Evolutionary conservation across 1,140 invertebrate genomes (phyloP).

Genomic region (Caerostris darwini): DNA sequence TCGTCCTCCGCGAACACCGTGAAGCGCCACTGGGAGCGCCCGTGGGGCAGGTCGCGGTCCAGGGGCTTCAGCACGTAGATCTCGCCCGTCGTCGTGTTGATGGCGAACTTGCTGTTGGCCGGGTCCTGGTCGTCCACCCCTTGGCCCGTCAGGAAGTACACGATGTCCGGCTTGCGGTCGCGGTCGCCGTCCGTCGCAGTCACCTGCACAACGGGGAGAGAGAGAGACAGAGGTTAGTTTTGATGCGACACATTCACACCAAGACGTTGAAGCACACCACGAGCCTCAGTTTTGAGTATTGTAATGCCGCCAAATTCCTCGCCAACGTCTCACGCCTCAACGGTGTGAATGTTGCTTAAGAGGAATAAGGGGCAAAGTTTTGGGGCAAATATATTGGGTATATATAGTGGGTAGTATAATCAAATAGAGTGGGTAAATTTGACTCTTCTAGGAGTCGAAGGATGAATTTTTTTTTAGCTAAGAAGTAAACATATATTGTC

Average conservation of each 20-base stretch:
- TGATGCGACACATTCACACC: neutral
- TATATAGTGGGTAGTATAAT: too few species aligned
- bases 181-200: constrained; percentile 97
- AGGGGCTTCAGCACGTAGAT: constrained; percentile 92
- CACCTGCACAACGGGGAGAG: constrained; percentile 86
- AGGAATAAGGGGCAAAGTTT: too few species aligned
- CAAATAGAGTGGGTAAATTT: too few species aligned
- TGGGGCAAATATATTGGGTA: too few species aligned
- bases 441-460: too few species aligned
- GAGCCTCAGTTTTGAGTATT: too few species aligned
- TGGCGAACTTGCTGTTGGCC: constrained; percentile 97
- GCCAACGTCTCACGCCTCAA: too few species aligned
- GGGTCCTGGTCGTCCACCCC: constrained; percentile 96
- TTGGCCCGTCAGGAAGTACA: constrained; percentile 97
- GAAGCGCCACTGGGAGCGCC: constrained; percentile 97
- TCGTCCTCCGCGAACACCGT: constrained; percentile 98
- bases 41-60: constrained; percentile 97
- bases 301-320: too few species aligned
- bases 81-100: constrained; percentile 95
- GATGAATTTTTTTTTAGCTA: too few species aligned
- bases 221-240: neutral
- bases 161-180: constrained; percentile 95
- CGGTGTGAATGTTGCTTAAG: too few species aligned
- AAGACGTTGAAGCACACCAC: too few species aligned
- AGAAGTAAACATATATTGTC: too few species aligned